Conservation (phyloP, 2,797 vertebrate genomes). For the Tauraco hartlaubi region DNA sequence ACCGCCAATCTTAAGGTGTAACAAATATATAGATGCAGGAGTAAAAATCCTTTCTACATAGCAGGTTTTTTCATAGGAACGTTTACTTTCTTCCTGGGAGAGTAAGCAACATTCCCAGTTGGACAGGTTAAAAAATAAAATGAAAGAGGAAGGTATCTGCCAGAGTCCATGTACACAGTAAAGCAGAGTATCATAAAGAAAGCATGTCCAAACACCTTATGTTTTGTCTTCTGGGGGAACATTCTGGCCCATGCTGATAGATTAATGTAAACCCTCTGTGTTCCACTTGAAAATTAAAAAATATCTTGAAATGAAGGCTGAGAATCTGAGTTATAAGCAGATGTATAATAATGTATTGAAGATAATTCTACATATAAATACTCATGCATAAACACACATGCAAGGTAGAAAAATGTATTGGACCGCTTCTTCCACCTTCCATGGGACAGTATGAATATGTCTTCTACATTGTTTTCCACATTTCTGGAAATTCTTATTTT, state of each 20-base stretch:
- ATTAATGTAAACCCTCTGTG: background rate
- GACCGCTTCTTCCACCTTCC: background rate
- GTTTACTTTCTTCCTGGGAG: background rate
- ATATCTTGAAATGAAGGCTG: background rate
- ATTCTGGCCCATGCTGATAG: background rate
- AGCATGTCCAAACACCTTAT: background rate
- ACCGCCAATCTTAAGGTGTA: background rate
- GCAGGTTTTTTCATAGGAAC: background rate
- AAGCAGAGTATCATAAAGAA: background rate
- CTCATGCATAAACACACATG: background rate
- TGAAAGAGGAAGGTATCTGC: background rate
- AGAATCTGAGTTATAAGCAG: background rate
- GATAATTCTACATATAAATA: background rate
- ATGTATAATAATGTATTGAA: background rate
- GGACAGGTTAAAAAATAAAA: background rate
- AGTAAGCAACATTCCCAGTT: background rate
- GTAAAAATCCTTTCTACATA: background rate
- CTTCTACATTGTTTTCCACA: background rate
- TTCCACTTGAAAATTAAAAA: background rate
- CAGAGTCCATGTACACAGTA: background rate
- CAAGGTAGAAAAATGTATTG: background rate
- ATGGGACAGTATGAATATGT: background rate
- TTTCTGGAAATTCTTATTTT: background rate
- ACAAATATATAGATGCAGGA: background rate
- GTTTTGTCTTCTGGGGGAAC: background rate